A percentile compares a stretch with the other conserved stretches of the same genome.
Conservation (phyloP, 2,113 vertebrate species). For the Calidris pygmaea region DNA sequence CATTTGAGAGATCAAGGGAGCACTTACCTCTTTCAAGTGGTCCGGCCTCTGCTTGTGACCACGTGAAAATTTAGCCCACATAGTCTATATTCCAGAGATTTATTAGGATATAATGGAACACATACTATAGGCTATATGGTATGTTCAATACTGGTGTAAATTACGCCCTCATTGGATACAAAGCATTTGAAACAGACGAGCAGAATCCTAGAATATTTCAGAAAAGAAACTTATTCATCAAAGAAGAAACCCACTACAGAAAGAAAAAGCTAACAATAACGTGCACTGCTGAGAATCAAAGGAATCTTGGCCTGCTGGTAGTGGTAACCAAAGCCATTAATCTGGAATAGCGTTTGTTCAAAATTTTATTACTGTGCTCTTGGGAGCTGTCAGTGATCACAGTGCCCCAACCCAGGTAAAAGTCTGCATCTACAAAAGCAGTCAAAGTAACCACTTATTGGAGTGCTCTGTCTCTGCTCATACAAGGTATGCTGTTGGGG, state of each 20-base stretch:
- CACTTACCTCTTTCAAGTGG: not conserved
- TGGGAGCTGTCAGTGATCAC: not conserved
- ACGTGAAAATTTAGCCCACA: not conserved
- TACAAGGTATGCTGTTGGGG: not conserved
- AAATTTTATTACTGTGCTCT: not conserved
- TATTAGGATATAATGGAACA: not conserved
- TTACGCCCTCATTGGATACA: not conserved
- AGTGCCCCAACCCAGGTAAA: not conserved
- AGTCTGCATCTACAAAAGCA: not conserved
- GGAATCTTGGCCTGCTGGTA: not conserved
- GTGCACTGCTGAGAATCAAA: not conserved
- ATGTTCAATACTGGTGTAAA: not conserved
- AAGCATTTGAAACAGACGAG: not conserved
- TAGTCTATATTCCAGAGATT: not conserved
- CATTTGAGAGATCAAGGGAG: not conserved
- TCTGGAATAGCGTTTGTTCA: not conserved
- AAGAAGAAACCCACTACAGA: not conserved
- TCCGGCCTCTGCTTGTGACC: not conserved
- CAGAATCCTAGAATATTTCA: not conserved
- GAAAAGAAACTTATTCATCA: not conserved
- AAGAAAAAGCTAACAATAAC: not conserved
- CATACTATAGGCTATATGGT: not conserved
- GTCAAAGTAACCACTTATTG: not conserved
- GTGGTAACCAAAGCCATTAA: not conserved
- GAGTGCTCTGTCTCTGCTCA: not conserved